Conservation (phyloP, 2,797 vertebrate genomes). For the Sebastes iracundus region DNA sequence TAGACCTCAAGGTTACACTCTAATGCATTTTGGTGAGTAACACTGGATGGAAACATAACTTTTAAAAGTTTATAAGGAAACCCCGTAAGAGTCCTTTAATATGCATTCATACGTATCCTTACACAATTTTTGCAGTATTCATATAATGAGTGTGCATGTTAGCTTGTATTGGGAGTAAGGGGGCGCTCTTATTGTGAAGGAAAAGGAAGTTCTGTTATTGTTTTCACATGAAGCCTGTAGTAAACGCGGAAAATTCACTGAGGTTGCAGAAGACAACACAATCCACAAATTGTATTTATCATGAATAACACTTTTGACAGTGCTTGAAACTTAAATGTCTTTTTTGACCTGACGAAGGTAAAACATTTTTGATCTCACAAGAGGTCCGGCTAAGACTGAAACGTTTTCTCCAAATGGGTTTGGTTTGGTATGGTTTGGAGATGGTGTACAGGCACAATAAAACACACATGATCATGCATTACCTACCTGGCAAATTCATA, state of each 20-base stretch:
- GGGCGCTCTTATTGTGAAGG: neutral
- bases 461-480: neutral
- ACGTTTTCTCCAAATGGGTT: neutral
- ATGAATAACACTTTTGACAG: neutral
- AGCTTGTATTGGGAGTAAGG: neutral
- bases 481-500: slow-evolving; percentile 99
- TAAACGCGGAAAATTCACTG: neutral
- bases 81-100: no score
- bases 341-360: neutral
- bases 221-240: neutral
- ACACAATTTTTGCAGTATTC: neutral
- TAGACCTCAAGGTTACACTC: no score
- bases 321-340: neutral
- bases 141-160: neutral
- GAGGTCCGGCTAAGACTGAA: neutral
- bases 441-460: neutral
- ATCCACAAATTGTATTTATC: neutral
- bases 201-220: neutral
- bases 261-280: no score
- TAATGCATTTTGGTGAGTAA: no score
- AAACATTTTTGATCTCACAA: neutral
- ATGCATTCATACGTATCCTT: no score
- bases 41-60: no score
- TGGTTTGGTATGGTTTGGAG: neutral
- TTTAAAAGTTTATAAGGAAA: no score